phyloP scores from a whole-genome alignment of 2,113 vertebrate species.

The Uropsilus gracilis region DNA sequence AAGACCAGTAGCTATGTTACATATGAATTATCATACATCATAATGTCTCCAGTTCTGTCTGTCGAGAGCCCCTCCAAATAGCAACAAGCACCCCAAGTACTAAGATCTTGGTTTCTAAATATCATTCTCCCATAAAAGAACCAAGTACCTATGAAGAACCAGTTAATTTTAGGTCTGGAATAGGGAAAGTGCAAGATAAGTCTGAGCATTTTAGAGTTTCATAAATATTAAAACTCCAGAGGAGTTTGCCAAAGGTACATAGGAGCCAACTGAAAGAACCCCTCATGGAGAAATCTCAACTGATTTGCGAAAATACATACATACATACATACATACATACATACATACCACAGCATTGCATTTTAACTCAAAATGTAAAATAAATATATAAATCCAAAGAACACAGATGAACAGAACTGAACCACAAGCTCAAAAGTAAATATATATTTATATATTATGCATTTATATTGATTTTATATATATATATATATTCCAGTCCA shows the following conservation, averaged over 20 bases:
- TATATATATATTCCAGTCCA: too few species aligned
- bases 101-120: slow-evolving; percentile 40
- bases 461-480: too few species aligned
- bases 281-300: background rate
- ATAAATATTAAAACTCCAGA: background rate
- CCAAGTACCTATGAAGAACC: background rate
- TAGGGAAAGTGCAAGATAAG: background rate
- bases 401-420: background rate
- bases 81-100: background rate
- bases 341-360: background rate
- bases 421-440: background rate
- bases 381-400: background rate
- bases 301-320: too few species aligned
- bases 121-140: background rate
- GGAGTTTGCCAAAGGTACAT: background rate
- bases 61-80: background rate
- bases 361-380: background rate
- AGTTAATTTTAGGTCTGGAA: background rate
- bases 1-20: background rate
- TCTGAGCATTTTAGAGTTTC: background rate
- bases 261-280: background rate
- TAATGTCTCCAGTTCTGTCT: background rate
- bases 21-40: background rate
- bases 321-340: too few species aligned
- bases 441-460: too few species aligned